These are phyloP conservation scores for Papilio xuthus DNA, from an alignment of 1,140 invertebrate species.

Conservation along the genomic window DNA sequence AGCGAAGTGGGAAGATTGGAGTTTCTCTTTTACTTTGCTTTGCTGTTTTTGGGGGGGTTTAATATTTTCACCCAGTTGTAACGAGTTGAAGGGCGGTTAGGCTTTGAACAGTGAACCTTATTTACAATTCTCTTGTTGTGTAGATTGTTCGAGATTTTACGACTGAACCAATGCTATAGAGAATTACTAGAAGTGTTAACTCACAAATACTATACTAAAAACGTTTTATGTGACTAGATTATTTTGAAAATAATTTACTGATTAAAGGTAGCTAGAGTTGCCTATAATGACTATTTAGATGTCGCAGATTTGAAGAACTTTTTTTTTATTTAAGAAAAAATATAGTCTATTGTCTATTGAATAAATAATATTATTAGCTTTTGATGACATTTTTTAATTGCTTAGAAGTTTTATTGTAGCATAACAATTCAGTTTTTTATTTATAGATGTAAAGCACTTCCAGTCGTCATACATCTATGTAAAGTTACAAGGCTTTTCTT, in stretches of 20 bases:
- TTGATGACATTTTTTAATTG: too few species aligned
- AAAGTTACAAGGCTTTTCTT: slow-evolving; percentile 19
- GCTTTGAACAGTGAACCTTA: background rate
- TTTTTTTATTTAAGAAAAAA: too few species aligned
- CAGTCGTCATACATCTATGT: background rate
- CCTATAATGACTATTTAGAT: too few species aligned
- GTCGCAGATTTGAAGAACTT: too few species aligned
- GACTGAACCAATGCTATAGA: background rate
- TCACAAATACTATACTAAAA: background rate
- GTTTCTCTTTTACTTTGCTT: background rate
- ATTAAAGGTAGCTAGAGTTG: too few species aligned
- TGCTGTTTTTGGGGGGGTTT: background rate
- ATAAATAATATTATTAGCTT: too few species aligned
- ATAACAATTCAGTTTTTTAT: background rate
- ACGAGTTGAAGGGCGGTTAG: background rate
- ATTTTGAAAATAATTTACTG: too few species aligned
- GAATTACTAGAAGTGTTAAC: background rate
- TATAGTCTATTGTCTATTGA: too few species aligned
- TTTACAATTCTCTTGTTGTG: slow-evolving; percentile 21
- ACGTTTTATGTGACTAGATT: too few species aligned
- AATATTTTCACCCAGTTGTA: slow-evolving; percentile 4
- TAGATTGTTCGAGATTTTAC: slow-evolving; percentile 17
- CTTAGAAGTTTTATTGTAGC: too few species aligned
- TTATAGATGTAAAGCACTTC: background rate
- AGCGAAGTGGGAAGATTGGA: slow-evolving; percentile 6